Evolutionary conservation across 2,113 vertebrate genomes (phyloP).

Genomic region (Daubentonia madagascariensis): DNA sequence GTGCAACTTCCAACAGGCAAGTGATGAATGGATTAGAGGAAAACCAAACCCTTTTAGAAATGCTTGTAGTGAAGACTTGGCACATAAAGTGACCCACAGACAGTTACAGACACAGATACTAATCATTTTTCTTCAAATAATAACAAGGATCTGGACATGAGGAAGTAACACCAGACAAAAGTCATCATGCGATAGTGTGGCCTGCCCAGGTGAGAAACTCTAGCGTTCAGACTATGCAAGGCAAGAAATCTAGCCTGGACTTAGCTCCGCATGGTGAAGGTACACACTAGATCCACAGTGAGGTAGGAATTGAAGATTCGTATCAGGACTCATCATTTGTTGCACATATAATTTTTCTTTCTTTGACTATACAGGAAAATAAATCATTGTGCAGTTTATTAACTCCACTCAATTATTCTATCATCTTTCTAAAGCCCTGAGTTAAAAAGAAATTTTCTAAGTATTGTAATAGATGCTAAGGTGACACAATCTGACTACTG

Average conservation of each 20-base stretch:
- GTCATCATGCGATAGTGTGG: not conserved
- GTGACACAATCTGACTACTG: not conserved
- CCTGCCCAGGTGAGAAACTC: not conserved
- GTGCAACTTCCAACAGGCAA: not conserved
- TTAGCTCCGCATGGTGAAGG: not conserved
- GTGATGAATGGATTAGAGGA: not conserved
- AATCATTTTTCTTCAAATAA: not conserved
- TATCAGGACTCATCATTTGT: not conserved
- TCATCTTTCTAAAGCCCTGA: not conserved
- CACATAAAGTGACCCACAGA: not conserved
- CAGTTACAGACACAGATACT: not conserved
- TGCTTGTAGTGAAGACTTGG: not conserved
- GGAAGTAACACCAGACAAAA: not conserved
- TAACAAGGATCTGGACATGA: not conserved
- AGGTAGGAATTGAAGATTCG: not conserved
- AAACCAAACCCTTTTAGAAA: constrained; percentile 20
- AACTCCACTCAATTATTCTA: not conserved
- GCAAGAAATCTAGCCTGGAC: not conserved
- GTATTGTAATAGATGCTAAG: not conserved
- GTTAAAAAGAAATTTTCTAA: not conserved
- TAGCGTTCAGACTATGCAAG: not conserved
- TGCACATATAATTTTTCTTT: not conserved
- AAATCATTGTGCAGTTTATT: not conserved
- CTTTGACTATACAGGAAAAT: not conserved
- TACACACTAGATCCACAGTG: not conserved